A percentile compares a stretch with the other conserved stretches of the same genome.
Conservation (phyloP, 2,797 vertebrate genomes). For the Tenualosa thibaudeaui region DNA sequence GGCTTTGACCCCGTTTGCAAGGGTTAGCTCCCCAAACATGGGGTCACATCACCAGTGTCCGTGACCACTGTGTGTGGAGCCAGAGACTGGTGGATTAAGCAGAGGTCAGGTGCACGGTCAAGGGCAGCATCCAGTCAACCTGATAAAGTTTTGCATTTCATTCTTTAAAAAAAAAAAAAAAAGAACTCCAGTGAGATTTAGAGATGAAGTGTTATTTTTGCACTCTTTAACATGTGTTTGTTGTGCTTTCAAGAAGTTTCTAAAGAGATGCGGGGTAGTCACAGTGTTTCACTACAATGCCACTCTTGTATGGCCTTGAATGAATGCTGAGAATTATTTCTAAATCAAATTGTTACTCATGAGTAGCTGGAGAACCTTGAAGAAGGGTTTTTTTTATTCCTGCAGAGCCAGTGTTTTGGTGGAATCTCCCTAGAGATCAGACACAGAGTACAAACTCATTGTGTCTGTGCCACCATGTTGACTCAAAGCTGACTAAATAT, state of each 20-base stretch:
- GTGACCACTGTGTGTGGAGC: background rate
- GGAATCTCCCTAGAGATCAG: background rate
- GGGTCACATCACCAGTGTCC: background rate
- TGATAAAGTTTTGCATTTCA: background rate
- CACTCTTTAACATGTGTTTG: too few relatives aligned
- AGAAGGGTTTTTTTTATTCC: background rate
- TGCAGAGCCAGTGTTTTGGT: background rate
- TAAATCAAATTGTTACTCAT: background rate
- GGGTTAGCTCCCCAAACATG: constrained; percentile 1
- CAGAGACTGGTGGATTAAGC: background rate
- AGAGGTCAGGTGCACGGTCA: background rate
- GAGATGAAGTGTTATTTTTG: too few relatives aligned
- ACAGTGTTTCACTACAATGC: background rate
- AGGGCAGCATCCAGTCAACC: background rate
- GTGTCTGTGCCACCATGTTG: background rate
- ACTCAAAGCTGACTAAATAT: constrained; percentile 19
- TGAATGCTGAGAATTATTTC: background rate
- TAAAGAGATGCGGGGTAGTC: background rate
- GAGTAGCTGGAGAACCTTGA: background rate
- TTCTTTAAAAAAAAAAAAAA: background rate
- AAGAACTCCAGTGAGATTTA: background rate
- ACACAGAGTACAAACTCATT: background rate
- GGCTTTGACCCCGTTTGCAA: background rate
- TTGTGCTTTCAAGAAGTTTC: background rate
- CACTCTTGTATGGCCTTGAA: background rate